Conservation (phyloP, 1,140 invertebrate genomes). For the Polypedilum vanderplanki region DNA sequence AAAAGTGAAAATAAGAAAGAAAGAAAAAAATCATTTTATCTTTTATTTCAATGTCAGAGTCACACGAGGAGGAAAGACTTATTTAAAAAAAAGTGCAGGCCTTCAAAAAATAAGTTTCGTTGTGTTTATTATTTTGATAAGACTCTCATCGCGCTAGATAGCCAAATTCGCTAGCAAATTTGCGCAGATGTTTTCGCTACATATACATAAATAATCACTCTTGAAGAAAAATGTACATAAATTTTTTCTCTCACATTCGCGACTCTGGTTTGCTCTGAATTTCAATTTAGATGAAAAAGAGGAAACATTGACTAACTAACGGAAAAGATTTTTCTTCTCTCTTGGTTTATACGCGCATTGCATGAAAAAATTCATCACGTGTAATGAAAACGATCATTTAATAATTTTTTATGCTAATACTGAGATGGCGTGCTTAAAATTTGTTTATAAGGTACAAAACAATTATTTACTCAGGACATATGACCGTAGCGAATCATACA, state of each 20-base stretch:
- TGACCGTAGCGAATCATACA: too few relatives aligned
- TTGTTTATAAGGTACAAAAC: neutral
- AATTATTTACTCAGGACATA: neutral
- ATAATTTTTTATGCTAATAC: neutral
- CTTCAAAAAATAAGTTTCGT: neutral
- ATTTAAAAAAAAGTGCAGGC: neutral
- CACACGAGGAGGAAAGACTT: neutral
- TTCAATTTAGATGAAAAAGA: too few relatives aligned
- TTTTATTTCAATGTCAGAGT: slow-evolving; percentile 18
- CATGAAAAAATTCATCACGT: slow-evolving; percentile 5
- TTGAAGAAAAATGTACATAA: too few relatives aligned
- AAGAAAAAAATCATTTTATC: neutral
- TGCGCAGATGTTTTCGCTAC: neutral
- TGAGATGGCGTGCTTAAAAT: neutral
- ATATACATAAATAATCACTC: slow-evolving; percentile 1
- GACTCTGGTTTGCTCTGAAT: too few relatives aligned
- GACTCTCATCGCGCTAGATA: neutral
- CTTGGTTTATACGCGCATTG: neutral
- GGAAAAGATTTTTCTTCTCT: too few relatives aligned
- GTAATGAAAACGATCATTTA: neutral
- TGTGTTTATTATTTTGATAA: neutral
- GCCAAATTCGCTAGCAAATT: neutral
- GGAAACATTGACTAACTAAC: too few relatives aligned
- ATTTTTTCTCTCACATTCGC: too few relatives aligned
- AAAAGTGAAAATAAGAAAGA: neutral